phyloP scores from a whole-genome alignment of 2,888 invertebrate genomes.

The Epicampocera succincta region DNA sequence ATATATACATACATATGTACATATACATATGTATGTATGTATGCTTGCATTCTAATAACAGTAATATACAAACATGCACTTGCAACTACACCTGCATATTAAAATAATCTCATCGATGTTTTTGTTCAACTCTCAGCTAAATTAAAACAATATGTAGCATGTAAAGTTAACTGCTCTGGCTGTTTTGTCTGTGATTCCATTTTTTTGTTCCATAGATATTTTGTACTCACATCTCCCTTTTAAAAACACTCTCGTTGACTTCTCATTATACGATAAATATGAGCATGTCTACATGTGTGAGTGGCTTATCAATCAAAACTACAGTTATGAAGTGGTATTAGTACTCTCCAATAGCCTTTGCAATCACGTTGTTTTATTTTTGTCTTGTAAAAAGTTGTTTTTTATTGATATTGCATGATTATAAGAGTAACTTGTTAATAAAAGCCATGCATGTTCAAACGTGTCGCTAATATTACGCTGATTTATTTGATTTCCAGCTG shows the following conservation, averaged over 20 bases:
- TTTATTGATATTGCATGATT: conserved; percentile 45
- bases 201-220: conserved; percentile 1
- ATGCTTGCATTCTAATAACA: not conserved
- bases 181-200: not conserved
- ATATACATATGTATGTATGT: not conserved
- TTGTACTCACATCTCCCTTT: not conserved
- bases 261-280: not conserved
- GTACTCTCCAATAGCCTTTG: not conserved
- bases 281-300: conserved; percentile 4
- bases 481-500: conserved; percentile 54
- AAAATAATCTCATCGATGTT: conserved; percentile 4
- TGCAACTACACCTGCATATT: conserved; percentile 18
- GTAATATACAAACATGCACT: not conserved
- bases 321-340: conserved; percentile 20
- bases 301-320: conserved; percentile 44
- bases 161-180: not conserved
- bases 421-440: conserved; percentile 41
- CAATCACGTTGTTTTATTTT: conserved; percentile 19
- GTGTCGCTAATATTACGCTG: conserved; percentile 52
- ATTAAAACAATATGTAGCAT: conserved; percentile 11
- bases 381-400: not conserved
- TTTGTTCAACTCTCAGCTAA: conserved; percentile 13
- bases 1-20: not conserved
- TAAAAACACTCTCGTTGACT: conserved; percentile 6
- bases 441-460: conserved; percentile 3